Conservation (phyloP, 2,113 vertebrate species). For the Egretta garzetta region DNA sequence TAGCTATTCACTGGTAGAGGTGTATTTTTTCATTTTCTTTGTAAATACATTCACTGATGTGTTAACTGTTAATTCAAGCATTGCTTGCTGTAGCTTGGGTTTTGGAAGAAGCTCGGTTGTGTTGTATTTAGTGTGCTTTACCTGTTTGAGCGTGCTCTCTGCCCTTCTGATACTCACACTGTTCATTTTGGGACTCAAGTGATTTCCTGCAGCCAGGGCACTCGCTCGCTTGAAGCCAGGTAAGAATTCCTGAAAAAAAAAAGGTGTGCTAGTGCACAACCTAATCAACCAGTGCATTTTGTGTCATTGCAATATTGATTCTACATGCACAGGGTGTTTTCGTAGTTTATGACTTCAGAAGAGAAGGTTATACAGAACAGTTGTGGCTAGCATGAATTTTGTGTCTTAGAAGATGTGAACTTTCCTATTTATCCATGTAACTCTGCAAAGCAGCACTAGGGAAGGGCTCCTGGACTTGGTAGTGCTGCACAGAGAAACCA, state of each 20-base stretch:
- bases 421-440: neutral
- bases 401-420: neutral
- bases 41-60: neutral
- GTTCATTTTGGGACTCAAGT: neutral
- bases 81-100: neutral
- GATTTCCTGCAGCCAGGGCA: neutral
- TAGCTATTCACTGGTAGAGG: neutral
- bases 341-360: neutral
- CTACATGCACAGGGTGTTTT: neutral
- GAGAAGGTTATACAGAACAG: neutral
- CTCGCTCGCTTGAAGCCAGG: accelerated
- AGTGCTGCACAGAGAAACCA: neutral
- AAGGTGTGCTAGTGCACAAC: neutral
- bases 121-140: neutral
- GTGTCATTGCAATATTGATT: neutral
- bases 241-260: neutral
- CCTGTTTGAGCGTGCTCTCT: neutral
- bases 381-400: neutral
- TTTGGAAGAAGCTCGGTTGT: neutral
- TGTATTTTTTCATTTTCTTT: neutral
- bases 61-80: neutral
- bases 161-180: neutral
- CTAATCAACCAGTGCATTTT: neutral
- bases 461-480: neutral
- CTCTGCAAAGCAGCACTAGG: neutral